Percentiles rank a stretch among this genome's conserved stretches.
Evolutionary conservation across 2,797 vertebrate genomes (phyloP).

Genomic region (Macropus fuliginosus): DNA sequence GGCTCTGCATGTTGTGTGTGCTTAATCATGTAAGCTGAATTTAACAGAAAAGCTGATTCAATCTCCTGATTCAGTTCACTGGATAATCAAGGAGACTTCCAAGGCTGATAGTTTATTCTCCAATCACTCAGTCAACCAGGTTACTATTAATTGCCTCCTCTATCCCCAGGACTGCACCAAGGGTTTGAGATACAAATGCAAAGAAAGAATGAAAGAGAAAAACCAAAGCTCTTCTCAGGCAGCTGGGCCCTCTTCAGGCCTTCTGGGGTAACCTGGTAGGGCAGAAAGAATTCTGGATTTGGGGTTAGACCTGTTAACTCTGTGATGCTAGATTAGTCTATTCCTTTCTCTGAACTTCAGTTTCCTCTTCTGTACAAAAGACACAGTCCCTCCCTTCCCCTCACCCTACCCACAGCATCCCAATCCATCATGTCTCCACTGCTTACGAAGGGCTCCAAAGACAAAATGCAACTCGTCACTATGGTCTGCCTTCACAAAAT

Average conservation of each 20-base stretch:
- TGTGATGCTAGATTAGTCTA: too few relatives aligned
- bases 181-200: neutral
- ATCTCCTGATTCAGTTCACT: neutral
- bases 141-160: neutral
- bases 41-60: neutral
- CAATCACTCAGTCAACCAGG: neutral
- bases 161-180: neutral
- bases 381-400: neutral
- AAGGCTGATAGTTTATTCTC: neutral
- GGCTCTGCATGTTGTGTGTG: too few relatives aligned
- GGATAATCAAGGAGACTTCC: neutral
- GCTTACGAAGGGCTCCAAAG: constrained; percentile 83
- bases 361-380: neutral
- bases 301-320: neutral
- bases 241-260: neutral
- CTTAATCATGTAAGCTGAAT: neutral
- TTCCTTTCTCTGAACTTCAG: neutral
- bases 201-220: neutral
- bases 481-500: constrained; percentile 93
- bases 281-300: neutral
- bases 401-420: neutral
- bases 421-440: too few relatives aligned
- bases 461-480: constrained; percentile 88
- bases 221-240: neutral
- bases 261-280: neutral